Evolutionary conservation across 2,797 vertebrate genomes (phyloP).

Genomic region (Lepilemur septentrionalis): DNA sequence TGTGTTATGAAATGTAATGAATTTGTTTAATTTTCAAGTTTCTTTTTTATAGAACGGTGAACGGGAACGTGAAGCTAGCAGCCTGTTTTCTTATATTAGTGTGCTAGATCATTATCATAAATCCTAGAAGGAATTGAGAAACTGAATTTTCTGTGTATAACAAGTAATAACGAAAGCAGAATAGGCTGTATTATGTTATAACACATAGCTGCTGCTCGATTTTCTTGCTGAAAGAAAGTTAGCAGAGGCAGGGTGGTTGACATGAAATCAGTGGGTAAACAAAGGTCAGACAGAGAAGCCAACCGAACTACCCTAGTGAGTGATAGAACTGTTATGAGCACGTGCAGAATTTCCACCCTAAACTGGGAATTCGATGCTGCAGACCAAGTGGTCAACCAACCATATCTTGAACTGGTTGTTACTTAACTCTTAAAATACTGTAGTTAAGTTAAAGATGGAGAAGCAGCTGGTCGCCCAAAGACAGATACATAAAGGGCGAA

Average conservation of each 20-base stretch:
- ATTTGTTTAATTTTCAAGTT: background rate
- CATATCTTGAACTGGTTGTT: background rate
- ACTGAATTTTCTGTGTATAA: background rate
- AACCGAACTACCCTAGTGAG: background rate
- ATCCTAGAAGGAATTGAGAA: slow-evolving; percentile 20
- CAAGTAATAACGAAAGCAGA: background rate
- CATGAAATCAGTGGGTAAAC: background rate
- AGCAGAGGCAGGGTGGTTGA: background rate
- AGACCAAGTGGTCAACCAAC: background rate
- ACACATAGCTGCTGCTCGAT: background rate
- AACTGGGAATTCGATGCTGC: background rate
- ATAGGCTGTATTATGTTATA: background rate
- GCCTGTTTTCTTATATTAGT: background rate
- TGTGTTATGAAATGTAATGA: background rate
- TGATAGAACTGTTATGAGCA: background rate
- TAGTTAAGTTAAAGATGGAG: background rate
- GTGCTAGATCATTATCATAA: background rate
- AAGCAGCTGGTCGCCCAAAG: background rate
- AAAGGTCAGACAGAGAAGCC: background rate
- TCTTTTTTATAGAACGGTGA: background rate
- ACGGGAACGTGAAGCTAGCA: background rate
- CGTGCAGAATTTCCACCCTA: background rate
- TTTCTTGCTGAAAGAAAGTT: background rate
- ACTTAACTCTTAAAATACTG: background rate
- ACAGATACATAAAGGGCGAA: background rate